phyloP scores from a whole-genome alignment of 2,113 vertebrate genomes.

The Anseranas semipalmata region DNA sequence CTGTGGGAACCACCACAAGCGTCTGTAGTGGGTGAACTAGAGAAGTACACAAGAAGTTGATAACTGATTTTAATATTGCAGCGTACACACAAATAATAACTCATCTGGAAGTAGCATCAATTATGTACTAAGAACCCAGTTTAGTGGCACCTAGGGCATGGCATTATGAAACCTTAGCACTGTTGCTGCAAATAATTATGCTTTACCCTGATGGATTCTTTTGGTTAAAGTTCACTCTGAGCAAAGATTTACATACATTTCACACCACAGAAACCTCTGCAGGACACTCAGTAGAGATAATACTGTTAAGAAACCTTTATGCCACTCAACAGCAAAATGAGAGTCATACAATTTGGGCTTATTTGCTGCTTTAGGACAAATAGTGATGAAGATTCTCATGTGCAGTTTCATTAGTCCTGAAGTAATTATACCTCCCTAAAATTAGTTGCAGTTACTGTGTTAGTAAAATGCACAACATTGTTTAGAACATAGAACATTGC shows the following conservation, averaged over 20 bases:
- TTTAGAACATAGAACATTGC: not conserved
- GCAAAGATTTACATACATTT: not conserved
- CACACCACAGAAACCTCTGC: not conserved
- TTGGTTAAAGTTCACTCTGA: not conserved
- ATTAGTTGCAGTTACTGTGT: slow-evolving; percentile 51
- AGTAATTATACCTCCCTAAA: not conserved
- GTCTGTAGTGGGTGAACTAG: not conserved
- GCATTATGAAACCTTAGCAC: not conserved
- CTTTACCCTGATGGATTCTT: not conserved
- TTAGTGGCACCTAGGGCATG: not conserved
- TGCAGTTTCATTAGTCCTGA: not conserved
- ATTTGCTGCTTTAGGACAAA: not conserved
- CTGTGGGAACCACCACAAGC: not conserved
- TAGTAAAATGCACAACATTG: slow-evolving; percentile 27
- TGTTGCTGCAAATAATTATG: not conserved
- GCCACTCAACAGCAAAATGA: not conserved
- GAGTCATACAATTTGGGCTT: not conserved
- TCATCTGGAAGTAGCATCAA: not conserved
- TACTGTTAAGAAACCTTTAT: not conserved
- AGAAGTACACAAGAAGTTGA: not conserved
- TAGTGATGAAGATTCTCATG: not conserved
- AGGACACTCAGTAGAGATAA: not conserved
- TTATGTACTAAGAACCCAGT: not conserved
- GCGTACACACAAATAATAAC: no score
- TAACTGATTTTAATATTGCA: rapidly evolving